These are phyloP conservation scores for Auanema freiburgensis DNA, from an alignment of 2,888 invertebrate genomes.

Conservation along the genomic window DNA sequence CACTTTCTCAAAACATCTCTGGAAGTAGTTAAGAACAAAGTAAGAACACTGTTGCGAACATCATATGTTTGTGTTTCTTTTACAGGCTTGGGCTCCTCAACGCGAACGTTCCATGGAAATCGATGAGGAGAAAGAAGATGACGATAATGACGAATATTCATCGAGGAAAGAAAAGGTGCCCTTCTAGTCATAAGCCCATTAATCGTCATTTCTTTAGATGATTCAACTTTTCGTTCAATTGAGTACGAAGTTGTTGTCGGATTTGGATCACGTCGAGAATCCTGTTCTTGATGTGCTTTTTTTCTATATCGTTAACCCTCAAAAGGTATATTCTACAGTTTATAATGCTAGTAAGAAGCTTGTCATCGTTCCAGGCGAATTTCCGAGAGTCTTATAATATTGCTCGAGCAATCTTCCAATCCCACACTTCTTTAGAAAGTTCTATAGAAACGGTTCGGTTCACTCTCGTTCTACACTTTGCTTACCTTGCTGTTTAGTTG, in stretches of 20 bases:
- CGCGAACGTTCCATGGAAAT: slow-evolving; percentile 18
- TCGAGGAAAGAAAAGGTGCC: slow-evolving; percentile 15
- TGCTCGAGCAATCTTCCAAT: slow-evolving; percentile 9
- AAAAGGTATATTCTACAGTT: slow-evolving; percentile 20
- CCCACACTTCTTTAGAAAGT: slow-evolving; percentile 1
- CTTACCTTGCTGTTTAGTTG: slow-evolving; percentile 7
- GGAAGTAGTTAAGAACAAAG: slow-evolving; percentile 15
- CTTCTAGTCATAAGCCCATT: neutral
- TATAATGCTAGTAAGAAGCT: neutral
- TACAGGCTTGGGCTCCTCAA: slow-evolving; percentile 12
- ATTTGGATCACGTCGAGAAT: slow-evolving; percentile 25
- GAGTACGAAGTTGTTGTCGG: slow-evolving; percentile 7
- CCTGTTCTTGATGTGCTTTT: slow-evolving; percentile 37
- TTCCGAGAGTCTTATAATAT: slow-evolving; percentile 14
- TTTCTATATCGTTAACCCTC: slow-evolving; percentile 33
- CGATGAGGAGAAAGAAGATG: slow-evolving; percentile 13
- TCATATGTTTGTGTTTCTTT: neutral
- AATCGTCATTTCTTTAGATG: slow-evolving; percentile 11
- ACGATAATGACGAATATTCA: slow-evolving; percentile 13
- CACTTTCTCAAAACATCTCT: slow-evolving; percentile 12
- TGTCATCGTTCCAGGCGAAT: slow-evolving; percentile 6
- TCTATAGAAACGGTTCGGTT: neutral
- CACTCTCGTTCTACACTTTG: neutral
- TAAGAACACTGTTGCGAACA: neutral
- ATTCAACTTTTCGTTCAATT: neutral